phyloP scores from a whole-genome alignment of 1,140 invertebrate species.

The Diuraphis noxia region DNA sequence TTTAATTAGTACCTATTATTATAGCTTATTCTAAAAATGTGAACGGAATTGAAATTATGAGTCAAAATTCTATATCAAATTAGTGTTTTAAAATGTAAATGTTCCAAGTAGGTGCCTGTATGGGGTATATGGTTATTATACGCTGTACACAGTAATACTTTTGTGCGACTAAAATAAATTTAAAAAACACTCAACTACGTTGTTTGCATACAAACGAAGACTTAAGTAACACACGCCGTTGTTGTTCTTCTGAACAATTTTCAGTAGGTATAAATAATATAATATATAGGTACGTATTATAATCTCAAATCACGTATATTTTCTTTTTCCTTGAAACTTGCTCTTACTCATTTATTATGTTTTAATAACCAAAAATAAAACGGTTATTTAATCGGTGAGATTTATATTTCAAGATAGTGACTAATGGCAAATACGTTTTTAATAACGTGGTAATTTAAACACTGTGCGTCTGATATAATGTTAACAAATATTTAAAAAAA shows the following conservation, averaged over 20 bases:
- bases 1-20: constrained; percentile 23
- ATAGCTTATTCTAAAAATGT: background rate
- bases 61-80: background rate
- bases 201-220: constrained; percentile 7
- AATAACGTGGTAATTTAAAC: constrained; percentile 50
- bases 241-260: background rate
- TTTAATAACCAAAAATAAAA: constrained; percentile 43
- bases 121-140: background rate
- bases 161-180: background rate
- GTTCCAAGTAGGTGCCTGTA: background rate
- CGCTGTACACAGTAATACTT: background rate
- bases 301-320: background rate
- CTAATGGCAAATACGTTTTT: constrained; percentile 45
- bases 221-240: background rate
- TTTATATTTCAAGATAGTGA: constrained; percentile 25
- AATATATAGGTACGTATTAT: background rate
- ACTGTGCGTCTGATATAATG: background rate
- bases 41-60: background rate
- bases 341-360: background rate
- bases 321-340: background rate
- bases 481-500: background rate
- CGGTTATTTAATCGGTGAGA: constrained; percentile 37
- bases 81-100: constrained; percentile 7
- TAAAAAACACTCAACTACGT: constrained; percentile 13
- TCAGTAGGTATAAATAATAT: background rate